Evolutionary conservation across 2,888 invertebrate genomes (phyloP), one percentile per base, ranked within the genome.

Genomic region (Melipona bicolor): DNA sequence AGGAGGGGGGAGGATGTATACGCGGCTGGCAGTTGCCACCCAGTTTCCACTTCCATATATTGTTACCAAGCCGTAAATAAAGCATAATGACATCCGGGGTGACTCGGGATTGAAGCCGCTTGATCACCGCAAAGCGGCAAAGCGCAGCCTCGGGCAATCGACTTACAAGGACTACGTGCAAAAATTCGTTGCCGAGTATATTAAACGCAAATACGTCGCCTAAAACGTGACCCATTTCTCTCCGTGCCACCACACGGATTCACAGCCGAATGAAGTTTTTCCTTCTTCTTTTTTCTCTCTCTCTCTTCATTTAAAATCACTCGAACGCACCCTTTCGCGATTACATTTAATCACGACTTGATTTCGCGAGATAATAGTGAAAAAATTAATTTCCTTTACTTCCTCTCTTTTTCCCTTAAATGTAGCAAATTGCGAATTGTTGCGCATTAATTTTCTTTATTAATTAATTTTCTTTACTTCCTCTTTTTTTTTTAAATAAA

Each of bases 1-100:
- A 32, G 27, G 27, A 17, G 73, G 64, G 21, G 65, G 15, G 64
- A 43, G 54, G 27, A 68, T 43, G 67, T 36, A 43, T 43, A 62
- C 61, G 43, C 43, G 43, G 43, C 52, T 62, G 43, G 61, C 78
- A 73, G 70, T 54, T 77, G 79, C 83, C 68, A 78, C 81, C 86
- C 72, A 85, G 86, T 84, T 86, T 86, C 83, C 81, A 64, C 65
- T 62, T 79, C 54, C 71, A 73, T 71, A 76, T 62, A 85, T 84
- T 81, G 82, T 88, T 85, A 75, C 65, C 49, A 24, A 36, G 56
- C 78, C 83, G 84, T 86, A 89, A 86, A 88, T 85, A 85, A 85
- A 65, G 78, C 77, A 77, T 89, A 88, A 89, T 86, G 87, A 88
- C 75, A 79, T 82, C 79, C 82, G 77, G 77, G 49, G 68, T 72